These are phyloP conservation scores for Cyclopterus lumpus DNA, from an alignment of 2,797 vertebrate genomes.

Conservation along the genomic window DNA sequence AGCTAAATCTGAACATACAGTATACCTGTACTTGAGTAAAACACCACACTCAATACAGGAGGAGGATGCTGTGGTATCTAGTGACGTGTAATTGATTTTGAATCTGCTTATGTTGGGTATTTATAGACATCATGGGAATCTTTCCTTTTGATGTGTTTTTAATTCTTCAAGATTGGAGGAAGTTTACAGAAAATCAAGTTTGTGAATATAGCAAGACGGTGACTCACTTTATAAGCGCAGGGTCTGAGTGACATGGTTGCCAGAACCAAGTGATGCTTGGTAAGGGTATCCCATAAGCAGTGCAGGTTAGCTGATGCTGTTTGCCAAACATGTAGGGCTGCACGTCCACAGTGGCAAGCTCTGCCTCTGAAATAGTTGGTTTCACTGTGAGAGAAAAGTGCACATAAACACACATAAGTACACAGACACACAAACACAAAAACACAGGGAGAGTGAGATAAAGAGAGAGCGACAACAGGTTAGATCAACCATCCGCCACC, in stretches of 20 bases:
- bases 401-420: constrained; percentile 2
- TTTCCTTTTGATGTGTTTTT: background rate
- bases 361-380: constrained; percentile 89
- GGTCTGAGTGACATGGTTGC: constrained; percentile 76
- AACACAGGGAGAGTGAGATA: constrained; percentile 12
- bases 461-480: constrained; percentile 13
- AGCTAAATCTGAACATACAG: constrained; percentile 1
- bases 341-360: constrained; percentile 69
- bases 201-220: constrained; percentile 7
- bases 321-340: constrained; percentile 75
- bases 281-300: constrained; percentile 79
- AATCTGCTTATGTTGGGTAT: background rate
- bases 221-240: constrained; percentile 72
- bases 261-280: constrained; percentile 88
- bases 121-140: background rate
- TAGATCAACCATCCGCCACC: background rate
- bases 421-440: constrained; percentile 23
- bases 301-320: constrained; percentile 86
- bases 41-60: background rate
- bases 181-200: constrained; percentile 17
- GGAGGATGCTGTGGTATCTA: background rate
- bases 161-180: background rate
- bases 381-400: constrained; percentile 78
- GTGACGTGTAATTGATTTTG: background rate
- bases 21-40: background rate